Evolutionary conservation across 2,113 vertebrate genomes (phyloP), one percentile per base, ranked within the genome.

Genomic region (Clarias gariepinus): DNA sequence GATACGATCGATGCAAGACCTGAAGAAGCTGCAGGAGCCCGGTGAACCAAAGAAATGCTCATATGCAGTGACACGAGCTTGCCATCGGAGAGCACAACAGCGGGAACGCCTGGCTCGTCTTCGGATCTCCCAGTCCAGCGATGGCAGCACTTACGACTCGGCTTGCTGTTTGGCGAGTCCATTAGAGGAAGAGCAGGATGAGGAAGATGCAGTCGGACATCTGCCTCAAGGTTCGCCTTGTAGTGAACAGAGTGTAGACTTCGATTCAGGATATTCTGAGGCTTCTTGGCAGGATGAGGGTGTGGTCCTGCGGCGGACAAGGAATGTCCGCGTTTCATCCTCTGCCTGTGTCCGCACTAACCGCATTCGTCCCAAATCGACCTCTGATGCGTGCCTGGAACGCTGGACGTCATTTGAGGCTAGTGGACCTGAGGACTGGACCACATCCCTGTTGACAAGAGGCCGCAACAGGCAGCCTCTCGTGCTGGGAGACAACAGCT

Each of bases 401-500:
- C 96, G 96, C 63, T 98, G 98, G 98, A 96, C 94, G 52, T 96
- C 93, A 0, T 94, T 96, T 33, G 97, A 98, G 77, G 93, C 95
- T 0, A 91, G 93, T 0, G 96, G 97, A 63, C 86, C 94, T 0
- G 94, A 93, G 88, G 97, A 98, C 94, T 99, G 98, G 98, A 98
- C 98, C 0, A 96, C 97, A 10, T 95, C 95, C 0, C 92, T 99
- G 89, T 94, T 99, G 87, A 98, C 96, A 15, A 95, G 97, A 90
- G 96, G 98, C 84, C 96, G 98, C 30, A 99, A 97, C 91, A 94
- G 98, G 60, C 98, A 98, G 80, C 98, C 98, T 0, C 89, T 99
- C 66, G 97, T 99, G 85, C 91, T 99, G 53, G 98, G 98, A 0
- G 98, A 99, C 94, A 99, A 99, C 92, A 98, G 98, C 90, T 99